Conservation (phyloP, 2,888 invertebrate species). For the Dermolepida albohirtum region DNA sequence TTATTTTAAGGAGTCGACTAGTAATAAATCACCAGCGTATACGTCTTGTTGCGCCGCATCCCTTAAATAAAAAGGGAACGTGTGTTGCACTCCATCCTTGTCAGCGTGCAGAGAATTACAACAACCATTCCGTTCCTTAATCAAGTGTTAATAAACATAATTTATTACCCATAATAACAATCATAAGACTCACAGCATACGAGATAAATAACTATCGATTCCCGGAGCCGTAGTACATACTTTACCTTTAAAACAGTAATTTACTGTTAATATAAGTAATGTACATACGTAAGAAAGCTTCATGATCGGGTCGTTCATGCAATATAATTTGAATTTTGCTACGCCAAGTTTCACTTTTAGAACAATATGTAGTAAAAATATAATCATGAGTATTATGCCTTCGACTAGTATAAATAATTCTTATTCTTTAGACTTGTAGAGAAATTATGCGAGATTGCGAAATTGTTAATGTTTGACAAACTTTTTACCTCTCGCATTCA, state of each 20-base stretch:
- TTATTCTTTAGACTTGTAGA: no score
- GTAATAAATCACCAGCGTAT: slow-evolving; percentile 22
- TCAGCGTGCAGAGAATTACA: not conserved
- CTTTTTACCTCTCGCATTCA: no score
- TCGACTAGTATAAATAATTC: no score
- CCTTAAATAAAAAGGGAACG: slow-evolving; percentile 12
- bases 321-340: no score
- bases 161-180: slow-evolving; percentile 42
- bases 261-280: not conserved
- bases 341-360: no score
- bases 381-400: no score
- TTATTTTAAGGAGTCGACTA: slow-evolving; percentile 21
- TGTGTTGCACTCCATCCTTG: not conserved
- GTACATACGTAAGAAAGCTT: no score
- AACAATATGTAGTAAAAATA: no score
- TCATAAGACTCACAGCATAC: slow-evolving; percentile 32
- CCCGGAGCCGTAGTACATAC: not conserved
- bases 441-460: no score
- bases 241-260: slow-evolving; percentile 15
- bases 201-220: slow-evolving; percentile 26
- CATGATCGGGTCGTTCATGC: no score
- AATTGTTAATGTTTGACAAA: no score
- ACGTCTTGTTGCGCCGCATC: slow-evolving; percentile 10
- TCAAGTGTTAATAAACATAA: slow-evolving; percentile 42
- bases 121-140: slow-evolving; percentile 28